Evolutionary conservation across 2,113 vertebrate species (phyloP).

Genomic region (Anguilla japonica): DNA sequence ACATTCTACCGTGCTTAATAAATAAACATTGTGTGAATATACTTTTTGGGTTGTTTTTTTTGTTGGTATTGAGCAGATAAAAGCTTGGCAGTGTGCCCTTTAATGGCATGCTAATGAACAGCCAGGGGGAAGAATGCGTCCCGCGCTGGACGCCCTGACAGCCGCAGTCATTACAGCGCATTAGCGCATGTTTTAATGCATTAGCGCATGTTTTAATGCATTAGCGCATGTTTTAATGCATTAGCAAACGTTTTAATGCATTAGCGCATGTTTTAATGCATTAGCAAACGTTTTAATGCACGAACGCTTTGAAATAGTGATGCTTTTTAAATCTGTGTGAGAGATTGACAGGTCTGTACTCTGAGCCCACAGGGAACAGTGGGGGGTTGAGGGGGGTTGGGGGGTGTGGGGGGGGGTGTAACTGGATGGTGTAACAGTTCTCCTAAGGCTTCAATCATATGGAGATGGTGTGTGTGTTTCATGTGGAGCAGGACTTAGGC

Average conservation of each 20-base stretch:
- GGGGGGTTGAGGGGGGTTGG: too few relatives aligned
- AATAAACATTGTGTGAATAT: background rate
- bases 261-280: background rate
- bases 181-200: too few relatives aligned
- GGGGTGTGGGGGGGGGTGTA: background rate
- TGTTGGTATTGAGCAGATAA: constrained; percentile 1
- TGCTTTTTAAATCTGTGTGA: background rate
- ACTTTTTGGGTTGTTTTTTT: background rate
- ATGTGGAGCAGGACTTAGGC: background rate
- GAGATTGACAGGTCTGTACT: background rate
- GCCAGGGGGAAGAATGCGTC: background rate
- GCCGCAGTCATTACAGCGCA: background rate
- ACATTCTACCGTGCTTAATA: background rate
- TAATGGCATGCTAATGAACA: background rate
- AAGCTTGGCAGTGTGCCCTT: background rate
- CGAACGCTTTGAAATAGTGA: background rate
- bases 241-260: background rate
- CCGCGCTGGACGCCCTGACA: background rate
- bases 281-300: background rate
- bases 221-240: too few relatives aligned
- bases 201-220: background rate
- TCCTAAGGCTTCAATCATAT: background rate
- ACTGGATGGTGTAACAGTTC: background rate
- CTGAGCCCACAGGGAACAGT: background rate
- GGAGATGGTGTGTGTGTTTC: background rate